Conservation (phyloP, 2,888 invertebrate species). For the Mythimna albipuncta region DNA sequence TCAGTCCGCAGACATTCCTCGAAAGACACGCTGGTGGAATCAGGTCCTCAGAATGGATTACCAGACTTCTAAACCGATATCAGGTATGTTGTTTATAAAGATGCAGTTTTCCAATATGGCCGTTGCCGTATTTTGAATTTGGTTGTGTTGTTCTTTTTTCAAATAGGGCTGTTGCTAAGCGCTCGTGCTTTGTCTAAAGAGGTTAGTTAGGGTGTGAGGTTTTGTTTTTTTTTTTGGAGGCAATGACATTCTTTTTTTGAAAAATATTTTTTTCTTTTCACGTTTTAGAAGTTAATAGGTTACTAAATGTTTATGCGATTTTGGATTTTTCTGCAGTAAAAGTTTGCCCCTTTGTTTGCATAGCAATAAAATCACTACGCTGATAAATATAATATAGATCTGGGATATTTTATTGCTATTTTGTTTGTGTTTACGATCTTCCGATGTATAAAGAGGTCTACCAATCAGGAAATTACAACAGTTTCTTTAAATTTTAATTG, state of each 20-base stretch:
- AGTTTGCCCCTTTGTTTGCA: not conserved
- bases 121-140: constrained; percentile 4
- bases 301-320: not conserved
- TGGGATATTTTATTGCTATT: not conserved
- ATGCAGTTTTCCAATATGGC: constrained; percentile 24
- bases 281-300: not conserved
- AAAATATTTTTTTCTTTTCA: not conserved
- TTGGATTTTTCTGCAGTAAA: not conserved
- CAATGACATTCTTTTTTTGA: constrained; percentile 6
- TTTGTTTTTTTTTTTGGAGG: constrained; percentile 11
- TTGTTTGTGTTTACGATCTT: not conserved
- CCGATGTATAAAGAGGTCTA: not conserved
- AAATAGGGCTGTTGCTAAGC: constrained; percentile 43
- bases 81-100: constrained; percentile 68
- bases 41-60: constrained; percentile 73
- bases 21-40: constrained; percentile 44
- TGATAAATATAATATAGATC: not conserved
- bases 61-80: constrained; percentile 73
- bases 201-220: constrained; percentile 16
- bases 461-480: not conserved
- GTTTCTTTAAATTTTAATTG: not conserved
- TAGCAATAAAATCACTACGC: not conserved
- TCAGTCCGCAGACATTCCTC: constrained; percentile 66
- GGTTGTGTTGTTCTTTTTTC: constrained; percentile 35
- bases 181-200: constrained; percentile 16